Evolutionary conservation across 2,113 vertebrate species (phyloP).

Genomic region (Psittacus erithacus): DNA sequence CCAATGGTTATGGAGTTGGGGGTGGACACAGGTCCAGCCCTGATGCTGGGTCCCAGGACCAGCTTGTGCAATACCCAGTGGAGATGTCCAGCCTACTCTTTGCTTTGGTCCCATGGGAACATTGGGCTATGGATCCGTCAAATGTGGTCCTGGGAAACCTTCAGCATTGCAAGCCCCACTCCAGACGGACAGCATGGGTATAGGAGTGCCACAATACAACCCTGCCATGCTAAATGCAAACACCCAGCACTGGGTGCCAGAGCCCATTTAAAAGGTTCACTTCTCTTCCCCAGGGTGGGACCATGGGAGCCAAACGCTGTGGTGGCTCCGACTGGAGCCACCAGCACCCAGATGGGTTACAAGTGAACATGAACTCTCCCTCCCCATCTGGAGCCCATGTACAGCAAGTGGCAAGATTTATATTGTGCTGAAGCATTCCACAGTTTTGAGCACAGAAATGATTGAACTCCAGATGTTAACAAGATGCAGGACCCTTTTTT

Average conservation of each 20-base stretch:
- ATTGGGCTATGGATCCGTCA: background rate
- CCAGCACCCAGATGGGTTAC: slow-evolving; percentile 74
- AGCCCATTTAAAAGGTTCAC: slow-evolving; percentile 19
- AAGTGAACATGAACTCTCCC: slow-evolving; percentile 71
- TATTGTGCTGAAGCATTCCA: slow-evolving; percentile 83
- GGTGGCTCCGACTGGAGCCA: slow-evolving; percentile 66
- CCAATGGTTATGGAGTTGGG: background rate
- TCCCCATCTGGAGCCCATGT: slow-evolving; percentile 81
- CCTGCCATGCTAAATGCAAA: slow-evolving; percentile 47
- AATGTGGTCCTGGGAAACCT: background rate
- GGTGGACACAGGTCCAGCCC: background rate
- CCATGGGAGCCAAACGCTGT: slow-evolving; percentile 19
- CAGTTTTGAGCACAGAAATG: slow-evolving; percentile 83
- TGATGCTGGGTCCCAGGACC: accelerated
- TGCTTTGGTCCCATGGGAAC: background rate
- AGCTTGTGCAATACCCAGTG: background rate
- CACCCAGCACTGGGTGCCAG: background rate
- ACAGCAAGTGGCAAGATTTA: slow-evolving; percentile 81
- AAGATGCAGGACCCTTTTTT: slow-evolving; percentile 81
- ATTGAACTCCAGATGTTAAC: slow-evolving; percentile 86
- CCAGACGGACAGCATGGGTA: background rate
- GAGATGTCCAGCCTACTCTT: background rate
- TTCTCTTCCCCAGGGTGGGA: background rate
- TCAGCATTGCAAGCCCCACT: background rate
- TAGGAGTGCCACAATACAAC: background rate